Base-by-base conservation (phyloP, 2,797 vertebrate species). In the Crenuchus spilurus region DNA sequence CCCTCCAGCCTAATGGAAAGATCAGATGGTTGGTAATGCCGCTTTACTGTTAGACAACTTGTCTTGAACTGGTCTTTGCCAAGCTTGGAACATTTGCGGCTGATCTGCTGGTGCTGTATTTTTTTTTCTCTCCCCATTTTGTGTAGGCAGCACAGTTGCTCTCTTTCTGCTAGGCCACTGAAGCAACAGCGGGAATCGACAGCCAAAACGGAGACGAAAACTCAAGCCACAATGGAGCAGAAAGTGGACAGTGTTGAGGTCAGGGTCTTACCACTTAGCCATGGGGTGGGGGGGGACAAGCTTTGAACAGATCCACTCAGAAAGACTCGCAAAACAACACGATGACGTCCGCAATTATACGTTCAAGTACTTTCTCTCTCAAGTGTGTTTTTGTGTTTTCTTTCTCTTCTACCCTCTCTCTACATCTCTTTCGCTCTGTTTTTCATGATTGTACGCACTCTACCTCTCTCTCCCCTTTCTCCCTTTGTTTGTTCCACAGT, bases 401-500 rank as follows among this genome's bases (percentile, higher is more conserved):
- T 70, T 44, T 72, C 41, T 60, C 39, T 13, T 58, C n/a, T 33
- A 5, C 33, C 22, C 31, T 18, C 5, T 46, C 41, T 8, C 41
- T 16, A 72, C 72, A 67, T 80, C 71, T 37, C 60, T 74, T 31
- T 69, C 48, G 74, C 67, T 84, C 37, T 58, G 20, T 35, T 31
- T 60, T 67, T 44, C 31, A 60, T 78, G 77, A 72, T 82, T 61
- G 71, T 63, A 63, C n/a, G 8, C 58, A 44, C 58, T 67, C 54
- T 67, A 42, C 46, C 28, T 46, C 42, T 58, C 51, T n/a, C 31
- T 14, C 20, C 24, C 49, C 10, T 14, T 28, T 52, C 24, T 26
- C n/a, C n/a, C 22, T 48, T 48, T 48, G 44, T 22, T 48, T 48
- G 44, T 48, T 6, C 18, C 11, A n/a, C 10, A 1, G 9, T 52